Percentiles rank a stretch among this genome's conserved stretches.
These are phyloP conservation scores for Rhynchotus rufescens DNA, from an alignment of 2,797 vertebrate genomes.

Conservation along the genomic window DNA sequence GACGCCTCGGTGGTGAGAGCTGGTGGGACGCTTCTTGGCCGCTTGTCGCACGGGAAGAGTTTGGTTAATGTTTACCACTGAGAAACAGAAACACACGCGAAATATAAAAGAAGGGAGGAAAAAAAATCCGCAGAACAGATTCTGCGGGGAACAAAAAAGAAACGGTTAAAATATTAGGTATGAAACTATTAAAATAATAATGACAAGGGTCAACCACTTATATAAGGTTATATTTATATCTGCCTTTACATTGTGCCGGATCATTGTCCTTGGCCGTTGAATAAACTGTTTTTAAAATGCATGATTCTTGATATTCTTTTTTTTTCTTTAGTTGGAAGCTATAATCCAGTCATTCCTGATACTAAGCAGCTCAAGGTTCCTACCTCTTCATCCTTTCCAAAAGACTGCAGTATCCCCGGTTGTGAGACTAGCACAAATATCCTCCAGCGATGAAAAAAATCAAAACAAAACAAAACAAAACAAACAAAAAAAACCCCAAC, in stretches of 20 bases:
- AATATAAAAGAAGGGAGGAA: not conserved
- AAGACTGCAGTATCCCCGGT: conserved; percentile 52
- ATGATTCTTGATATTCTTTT: conserved; percentile 67
- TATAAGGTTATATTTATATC: conserved; percentile 73
- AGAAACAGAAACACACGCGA: conserved; percentile 56
- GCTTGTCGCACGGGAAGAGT: conserved; percentile 57
- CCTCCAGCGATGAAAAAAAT: not conserved
- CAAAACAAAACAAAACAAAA: too few relatives aligned
- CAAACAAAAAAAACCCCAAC: not conserved
- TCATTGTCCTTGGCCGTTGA: conserved; percentile 70
- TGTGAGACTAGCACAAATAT: conserved; percentile 29
- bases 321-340: conserved; percentile 72
- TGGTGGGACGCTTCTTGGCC: conserved; percentile 56
- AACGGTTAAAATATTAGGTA: conserved; percentile 61
- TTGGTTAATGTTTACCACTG: conserved; percentile 69
- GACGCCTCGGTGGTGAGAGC: conserved; percentile 36
- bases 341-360: conserved; percentile 61
- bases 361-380: conserved; percentile 62
- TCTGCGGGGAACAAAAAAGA: conserved; percentile 43
- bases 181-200: conserved; percentile 66
- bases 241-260: conserved; percentile 72
- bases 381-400: conserved; percentile 64
- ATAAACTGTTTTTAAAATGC: conserved; percentile 75
- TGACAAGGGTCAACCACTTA: conserved; percentile 76
- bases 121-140: conserved; percentile 47